Conservation (phyloP, 2,113 vertebrate species). For the Tragelaphus scriptus region DNA sequence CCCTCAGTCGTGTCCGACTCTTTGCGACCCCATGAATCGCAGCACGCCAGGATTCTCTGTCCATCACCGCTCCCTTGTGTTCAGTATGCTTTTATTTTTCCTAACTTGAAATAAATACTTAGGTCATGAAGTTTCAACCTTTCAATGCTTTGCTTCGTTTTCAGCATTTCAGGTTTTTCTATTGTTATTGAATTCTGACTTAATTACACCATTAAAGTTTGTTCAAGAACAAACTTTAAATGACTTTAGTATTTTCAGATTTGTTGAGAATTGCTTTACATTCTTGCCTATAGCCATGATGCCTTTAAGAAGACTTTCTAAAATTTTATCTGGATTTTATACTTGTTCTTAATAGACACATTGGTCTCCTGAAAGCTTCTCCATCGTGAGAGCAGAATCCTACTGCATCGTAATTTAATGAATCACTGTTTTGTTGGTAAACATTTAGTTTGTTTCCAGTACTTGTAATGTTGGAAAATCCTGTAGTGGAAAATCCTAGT, state of each 20-base stretch:
- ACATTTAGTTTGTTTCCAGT: background rate
- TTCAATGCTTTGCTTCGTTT: background rate
- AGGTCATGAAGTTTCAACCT: background rate
- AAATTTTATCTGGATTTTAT: background rate
- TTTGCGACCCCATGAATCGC: no score
- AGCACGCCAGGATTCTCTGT: no score
- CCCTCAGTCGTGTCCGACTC: no score
- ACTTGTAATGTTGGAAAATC: background rate
- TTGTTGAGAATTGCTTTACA: background rate
- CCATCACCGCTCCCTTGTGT: no score
- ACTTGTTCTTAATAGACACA: background rate
- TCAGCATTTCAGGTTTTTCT: background rate
- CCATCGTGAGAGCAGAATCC: background rate
- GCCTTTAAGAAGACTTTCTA: background rate
- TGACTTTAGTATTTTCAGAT: background rate
- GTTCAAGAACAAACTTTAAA: background rate
- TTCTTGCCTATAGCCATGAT: background rate
- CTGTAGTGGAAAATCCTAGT: background rate
- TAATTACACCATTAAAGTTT: background rate
- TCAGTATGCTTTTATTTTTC: background rate
- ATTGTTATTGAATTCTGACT: background rate
- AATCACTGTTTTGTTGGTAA: background rate
- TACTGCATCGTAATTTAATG: background rate
- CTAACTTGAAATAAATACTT: background rate
- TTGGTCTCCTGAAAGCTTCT: background rate